Conservation (phyloP, 64 coral and sea anemone genomes). For the Pocillopora damicornis region DNA sequence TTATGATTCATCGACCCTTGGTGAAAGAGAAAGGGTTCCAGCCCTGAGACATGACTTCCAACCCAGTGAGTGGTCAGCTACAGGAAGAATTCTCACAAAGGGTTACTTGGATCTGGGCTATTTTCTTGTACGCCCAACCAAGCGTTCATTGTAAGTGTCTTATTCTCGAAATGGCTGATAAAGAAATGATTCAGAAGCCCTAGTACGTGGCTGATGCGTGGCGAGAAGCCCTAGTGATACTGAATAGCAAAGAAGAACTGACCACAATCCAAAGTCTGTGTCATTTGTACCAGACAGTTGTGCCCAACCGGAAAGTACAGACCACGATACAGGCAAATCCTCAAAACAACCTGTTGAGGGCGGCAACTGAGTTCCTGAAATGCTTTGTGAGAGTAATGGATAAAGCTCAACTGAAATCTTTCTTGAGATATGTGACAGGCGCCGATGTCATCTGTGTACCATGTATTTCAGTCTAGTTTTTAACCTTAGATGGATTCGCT, state of each 20-base stretch:
- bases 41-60: constrained; percentile 55
- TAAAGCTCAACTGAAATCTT: constrained; percentile 26
- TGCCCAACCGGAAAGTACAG: constrained; percentile 51
- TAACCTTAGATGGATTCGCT: constrained; percentile 15
- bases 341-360: constrained; percentile 22
- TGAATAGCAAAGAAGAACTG: constrained; percentile 6
- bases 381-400: constrained; percentile 60
- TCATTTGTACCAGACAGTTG: constrained; percentile 31
- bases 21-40: constrained; percentile 37
- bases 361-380: constrained; percentile 39
- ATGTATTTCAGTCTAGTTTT: constrained; percentile 24
- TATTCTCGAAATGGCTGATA: constrained; percentile 44
- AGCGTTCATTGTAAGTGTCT: neutral
- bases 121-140: constrained; percentile 4
- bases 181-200: constrained; percentile 61
- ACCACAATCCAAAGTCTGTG: constrained; percentile 8
- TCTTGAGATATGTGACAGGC: constrained; percentile 40
- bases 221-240: constrained; percentile 22
- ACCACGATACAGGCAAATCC: constrained; percentile 23
- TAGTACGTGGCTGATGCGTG: constrained; percentile 43
- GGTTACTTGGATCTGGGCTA: neutral
- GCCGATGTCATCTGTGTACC: constrained; percentile 41
- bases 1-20: constrained; percentile 35
- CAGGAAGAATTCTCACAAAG: neutral
- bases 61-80: constrained; percentile 10